Evolutionary conservation across 2,113 vertebrate species (phyloP).

Genomic region (Anoura caudifer): DNA sequence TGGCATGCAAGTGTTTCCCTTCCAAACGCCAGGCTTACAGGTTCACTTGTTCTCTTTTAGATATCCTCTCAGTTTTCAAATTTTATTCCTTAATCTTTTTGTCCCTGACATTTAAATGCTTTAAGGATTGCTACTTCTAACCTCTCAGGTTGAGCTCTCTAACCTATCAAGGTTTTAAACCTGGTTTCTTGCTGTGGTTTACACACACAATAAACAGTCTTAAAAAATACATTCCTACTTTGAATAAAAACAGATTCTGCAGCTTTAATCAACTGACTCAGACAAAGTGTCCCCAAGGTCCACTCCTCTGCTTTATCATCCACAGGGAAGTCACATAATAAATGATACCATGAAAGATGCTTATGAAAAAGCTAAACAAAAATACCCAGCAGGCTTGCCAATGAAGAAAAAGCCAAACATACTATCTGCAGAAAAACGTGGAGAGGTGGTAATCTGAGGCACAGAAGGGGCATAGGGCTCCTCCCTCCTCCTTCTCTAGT

Average conservation of each 20-base stretch:
- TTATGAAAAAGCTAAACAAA: not conserved
- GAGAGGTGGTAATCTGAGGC: not conserved
- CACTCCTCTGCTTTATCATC: not conserved
- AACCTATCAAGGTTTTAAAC: not conserved
- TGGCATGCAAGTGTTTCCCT: not conserved
- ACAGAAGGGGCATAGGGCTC: not conserved
- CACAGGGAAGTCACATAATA: not conserved
- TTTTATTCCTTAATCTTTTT: not conserved
- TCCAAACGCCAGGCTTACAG: not conserved
- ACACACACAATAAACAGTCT: not conserved
- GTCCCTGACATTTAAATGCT: not conserved
- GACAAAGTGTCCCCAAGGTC: not conserved
- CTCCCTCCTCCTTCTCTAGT: not conserved
- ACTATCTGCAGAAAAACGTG: not conserved
- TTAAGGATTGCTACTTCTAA: not conserved
- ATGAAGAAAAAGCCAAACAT: not conserved
- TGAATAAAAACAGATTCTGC: constrained; percentile 14
- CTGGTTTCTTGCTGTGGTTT: not conserved
- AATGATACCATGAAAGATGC: not conserved
- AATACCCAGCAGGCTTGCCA: not conserved
- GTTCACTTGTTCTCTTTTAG: not conserved
- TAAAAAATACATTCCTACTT: not conserved
- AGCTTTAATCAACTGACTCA: constrained; percentile 13
- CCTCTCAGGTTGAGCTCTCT: not conserved
- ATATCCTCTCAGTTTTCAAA: not conserved